These are phyloP conservation scores for Mohoua ochrocephala DNA, from an alignment of 2,113 vertebrate species.

Conservation along the genomic window DNA sequence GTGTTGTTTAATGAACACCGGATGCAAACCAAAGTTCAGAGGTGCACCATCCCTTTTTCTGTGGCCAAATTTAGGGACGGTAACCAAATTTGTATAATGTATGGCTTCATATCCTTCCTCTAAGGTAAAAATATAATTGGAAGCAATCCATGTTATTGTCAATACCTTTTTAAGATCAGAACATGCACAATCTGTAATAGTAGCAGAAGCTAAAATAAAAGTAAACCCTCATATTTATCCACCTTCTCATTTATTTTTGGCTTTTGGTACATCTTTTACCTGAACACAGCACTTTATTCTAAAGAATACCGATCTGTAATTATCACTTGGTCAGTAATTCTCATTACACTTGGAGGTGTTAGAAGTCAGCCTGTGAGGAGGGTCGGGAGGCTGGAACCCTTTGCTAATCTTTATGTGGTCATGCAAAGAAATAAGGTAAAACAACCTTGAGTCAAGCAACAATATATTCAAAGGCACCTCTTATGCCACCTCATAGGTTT, in stretches of 20 bases:
- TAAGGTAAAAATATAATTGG: constrained; percentile 44
- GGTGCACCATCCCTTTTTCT: constrained; percentile 4
- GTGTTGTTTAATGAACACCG: not conserved
- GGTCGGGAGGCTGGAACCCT: not conserved
- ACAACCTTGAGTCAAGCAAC: not conserved
- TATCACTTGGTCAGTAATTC: constrained; percentile 10
- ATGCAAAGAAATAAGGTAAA: not conserved
- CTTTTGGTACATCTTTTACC: not conserved
- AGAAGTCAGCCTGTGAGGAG: not conserved
- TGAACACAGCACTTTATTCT: not conserved
- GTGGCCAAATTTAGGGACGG: not conserved
- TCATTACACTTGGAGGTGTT: not conserved
- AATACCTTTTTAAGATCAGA: constrained; percentile 13
- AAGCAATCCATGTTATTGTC: constrained; percentile 37
- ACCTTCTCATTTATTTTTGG: not conserved
- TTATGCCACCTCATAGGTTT: not conserved
- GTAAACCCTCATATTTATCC: not conserved
- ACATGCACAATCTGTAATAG: not conserved
- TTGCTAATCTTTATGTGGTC: not conserved
- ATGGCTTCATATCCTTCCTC: constrained; percentile 46
- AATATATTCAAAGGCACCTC: not conserved
- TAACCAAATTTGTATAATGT: constrained; percentile 20
- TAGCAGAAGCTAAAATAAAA: not conserved
- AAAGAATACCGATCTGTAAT: constrained; percentile 8
- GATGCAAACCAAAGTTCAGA: constrained; percentile 26